Evolutionary conservation across 1,140 invertebrate species (phyloP).

Genomic region (Zaprionus davidi): DNA sequence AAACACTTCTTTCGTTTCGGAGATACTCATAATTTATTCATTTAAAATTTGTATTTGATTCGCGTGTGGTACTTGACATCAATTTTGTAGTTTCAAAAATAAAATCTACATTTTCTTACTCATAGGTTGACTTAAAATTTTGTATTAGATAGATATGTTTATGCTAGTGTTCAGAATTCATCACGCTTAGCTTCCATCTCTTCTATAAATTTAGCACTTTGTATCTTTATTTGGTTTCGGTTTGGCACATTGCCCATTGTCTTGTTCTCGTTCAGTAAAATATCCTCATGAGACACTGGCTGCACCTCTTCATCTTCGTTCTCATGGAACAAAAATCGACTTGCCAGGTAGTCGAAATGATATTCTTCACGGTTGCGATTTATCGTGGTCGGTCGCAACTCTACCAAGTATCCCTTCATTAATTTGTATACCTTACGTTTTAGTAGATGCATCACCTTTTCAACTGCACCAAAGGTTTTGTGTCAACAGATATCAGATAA

Average conservation of each 20-base stretch:
- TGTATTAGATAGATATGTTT: neutral
- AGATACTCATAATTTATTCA: slow-evolving; percentile 59
- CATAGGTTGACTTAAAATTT: slow-evolving; percentile 1
- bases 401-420: slow-evolving; percentile 72
- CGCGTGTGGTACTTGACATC: slow-evolving; percentile 9
- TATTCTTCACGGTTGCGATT: slow-evolving; percentile 63
- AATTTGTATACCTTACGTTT: slow-evolving; percentile 73
- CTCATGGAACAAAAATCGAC: slow-evolving; percentile 46
- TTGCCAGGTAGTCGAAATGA: slow-evolving; percentile 67
- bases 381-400: slow-evolving; percentile 53
- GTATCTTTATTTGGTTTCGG: slow-evolving; percentile 75
- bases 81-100: slow-evolving; percentile 12
- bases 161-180: slow-evolving; percentile 34
- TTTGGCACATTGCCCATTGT: slow-evolving; percentile 70
- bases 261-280: slow-evolving; percentile 68
- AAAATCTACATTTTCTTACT: neutral
- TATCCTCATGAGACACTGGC: slow-evolving; percentile 44
- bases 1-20: slow-evolving; percentile 52
- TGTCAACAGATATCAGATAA: neutral
- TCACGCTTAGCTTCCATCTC: slow-evolving; percentile 70
- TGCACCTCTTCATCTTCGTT: slow-evolving; percentile 39
- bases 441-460: slow-evolving; percentile 64
- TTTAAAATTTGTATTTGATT: slow-evolving; percentile 42
- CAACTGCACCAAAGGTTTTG: slow-evolving; percentile 46
- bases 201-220: slow-evolving; percentile 72